Percentiles rank a stretch among this genome's conserved stretches.
Evolutionary conservation across 1,140 invertebrate genomes (phyloP).

Genomic region (Dinoponera quadriceps): DNA sequence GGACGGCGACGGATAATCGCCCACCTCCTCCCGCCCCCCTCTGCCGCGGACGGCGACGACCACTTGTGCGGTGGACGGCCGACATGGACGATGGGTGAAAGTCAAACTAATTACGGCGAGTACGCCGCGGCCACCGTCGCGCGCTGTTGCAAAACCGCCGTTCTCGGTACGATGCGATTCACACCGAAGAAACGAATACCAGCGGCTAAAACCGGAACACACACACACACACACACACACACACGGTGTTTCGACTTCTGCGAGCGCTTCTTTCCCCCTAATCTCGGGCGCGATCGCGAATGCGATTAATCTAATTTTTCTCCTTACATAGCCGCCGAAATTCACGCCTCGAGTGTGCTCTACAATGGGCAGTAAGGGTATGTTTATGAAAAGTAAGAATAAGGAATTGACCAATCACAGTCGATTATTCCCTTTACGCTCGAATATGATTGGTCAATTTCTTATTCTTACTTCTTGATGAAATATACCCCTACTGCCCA

Average conservation of each 20-base stretch:
- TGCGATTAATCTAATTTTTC: neutral
- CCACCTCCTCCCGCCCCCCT: no score
- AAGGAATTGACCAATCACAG: no score
- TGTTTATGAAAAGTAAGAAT: no score
- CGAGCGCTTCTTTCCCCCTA: constrained; percentile 3
- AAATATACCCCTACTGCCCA: no score
- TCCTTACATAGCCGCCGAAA: neutral
- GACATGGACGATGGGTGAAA: constrained; percentile 51
- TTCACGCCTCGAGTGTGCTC: neutral
- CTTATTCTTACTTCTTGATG: no score
- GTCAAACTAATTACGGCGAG: constrained; percentile 57
- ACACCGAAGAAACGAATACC: constrained; percentile 27
- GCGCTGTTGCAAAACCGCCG: neutral
- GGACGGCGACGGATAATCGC: no score
- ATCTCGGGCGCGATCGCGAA: constrained; percentile 22
- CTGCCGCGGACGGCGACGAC: neutral
- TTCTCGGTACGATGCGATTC: constrained; percentile 46
- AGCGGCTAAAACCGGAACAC: constrained; percentile 47
- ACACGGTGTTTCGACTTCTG: neutral
- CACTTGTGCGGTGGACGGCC: neutral
- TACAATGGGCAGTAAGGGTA: no score
- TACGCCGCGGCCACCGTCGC: neutral
- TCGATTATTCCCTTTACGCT: no score
- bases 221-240: constrained; percentile 1
- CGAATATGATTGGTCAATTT: no score